Evolutionary conservation across 2,888 invertebrate species (phyloP).

Genomic region (Uloborus plumipes): DNA sequence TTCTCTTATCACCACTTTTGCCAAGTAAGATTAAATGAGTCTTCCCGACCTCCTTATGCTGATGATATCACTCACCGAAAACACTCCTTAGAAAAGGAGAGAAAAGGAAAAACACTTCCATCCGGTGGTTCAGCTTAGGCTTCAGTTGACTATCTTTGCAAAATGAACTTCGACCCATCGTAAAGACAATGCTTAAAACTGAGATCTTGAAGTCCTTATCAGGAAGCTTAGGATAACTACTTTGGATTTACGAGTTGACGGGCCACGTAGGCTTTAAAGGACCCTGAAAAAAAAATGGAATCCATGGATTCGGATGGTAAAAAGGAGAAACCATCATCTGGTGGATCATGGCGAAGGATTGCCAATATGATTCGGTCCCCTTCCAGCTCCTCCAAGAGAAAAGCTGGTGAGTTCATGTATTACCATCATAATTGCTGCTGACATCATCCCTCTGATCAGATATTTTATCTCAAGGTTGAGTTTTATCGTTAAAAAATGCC

Average conservation of each 20-base stretch:
- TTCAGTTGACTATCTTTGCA: not conserved
- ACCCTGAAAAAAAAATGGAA: constrained; percentile 29
- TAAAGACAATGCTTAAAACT: not conserved
- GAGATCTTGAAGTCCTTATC: not conserved
- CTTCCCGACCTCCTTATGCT: too few relatives aligned
- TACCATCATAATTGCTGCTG: too few relatives aligned
- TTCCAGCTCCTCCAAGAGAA: constrained; percentile 27
- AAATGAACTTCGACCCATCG: constrained; percentile 8
- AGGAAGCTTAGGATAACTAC: not conserved
- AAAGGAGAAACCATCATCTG: constrained; percentile 24
- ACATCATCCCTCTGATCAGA: too few relatives aligned
- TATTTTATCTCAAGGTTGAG: too few relatives aligned
- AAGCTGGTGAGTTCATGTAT: constrained; percentile 22
- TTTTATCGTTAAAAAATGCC: too few relatives aligned
- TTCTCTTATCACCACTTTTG: too few relatives aligned
- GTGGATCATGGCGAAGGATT: constrained; percentile 41
- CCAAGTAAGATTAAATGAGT: too few relatives aligned
- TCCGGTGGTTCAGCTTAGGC: too few relatives aligned
- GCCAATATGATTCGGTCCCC: constrained; percentile 23
- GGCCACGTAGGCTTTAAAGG: not conserved
- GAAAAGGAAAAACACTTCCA: too few relatives aligned
- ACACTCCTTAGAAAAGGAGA: too few relatives aligned
- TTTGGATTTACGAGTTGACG: constrained; percentile 1
- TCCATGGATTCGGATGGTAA: constrained; percentile 26
- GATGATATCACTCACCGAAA: too few relatives aligned